Evolutionary conservation across 2,888 invertebrate genomes (phyloP).

Genomic region (Cataglyphis livida): DNA sequence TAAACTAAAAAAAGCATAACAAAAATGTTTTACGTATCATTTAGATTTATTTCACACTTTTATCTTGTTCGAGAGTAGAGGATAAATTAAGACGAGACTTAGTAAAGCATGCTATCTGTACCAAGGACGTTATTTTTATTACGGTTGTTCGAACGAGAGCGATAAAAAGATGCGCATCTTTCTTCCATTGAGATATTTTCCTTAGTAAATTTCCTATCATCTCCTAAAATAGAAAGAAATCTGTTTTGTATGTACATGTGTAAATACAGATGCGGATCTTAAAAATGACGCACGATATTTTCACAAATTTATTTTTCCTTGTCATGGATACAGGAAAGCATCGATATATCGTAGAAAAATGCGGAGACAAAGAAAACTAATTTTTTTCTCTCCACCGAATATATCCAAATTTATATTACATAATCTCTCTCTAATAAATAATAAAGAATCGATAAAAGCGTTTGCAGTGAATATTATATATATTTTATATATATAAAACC

Average conservation of each 20-base stretch:
- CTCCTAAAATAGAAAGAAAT: no score
- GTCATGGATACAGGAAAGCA: no score
- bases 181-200: conserved; percentile 31
- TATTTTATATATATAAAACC: no score
- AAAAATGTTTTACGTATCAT: neutral
- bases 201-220: neutral
- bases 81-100: conserved; percentile 10
- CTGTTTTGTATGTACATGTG: neutral
- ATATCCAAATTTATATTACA: neutral
- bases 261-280: neutral
- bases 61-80: neutral
- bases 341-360: neutral
- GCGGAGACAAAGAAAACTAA: neutral
- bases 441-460: neutral
- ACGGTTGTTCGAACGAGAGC: conserved; percentile 10
- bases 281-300: neutral
- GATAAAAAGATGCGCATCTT: conserved; percentile 50
- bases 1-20: neutral
- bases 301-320: neutral
- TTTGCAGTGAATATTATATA: neutral
- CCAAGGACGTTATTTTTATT: conserved; percentile 38
- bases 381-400: neutral
- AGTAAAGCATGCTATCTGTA: conserved; percentile 15
- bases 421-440: neutral
- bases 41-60: neutral